Evolutionary conservation across 2,888 invertebrate species (phyloP).

Genomic region (Cheilosia grossa): DNA sequence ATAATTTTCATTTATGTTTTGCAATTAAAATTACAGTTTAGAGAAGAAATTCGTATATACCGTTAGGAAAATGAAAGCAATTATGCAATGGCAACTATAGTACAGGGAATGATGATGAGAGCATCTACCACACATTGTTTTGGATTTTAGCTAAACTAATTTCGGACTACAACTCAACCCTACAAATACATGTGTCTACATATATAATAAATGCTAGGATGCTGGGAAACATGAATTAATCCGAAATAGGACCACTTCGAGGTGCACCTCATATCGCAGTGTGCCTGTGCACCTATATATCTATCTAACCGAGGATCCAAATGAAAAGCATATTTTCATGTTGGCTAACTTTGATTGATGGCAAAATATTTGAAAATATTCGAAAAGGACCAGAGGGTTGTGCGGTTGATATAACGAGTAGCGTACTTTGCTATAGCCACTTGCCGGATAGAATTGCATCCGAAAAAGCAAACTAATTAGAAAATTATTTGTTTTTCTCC

Average conservation of each 20-base stretch:
- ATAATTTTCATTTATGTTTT: constrained; percentile 68
- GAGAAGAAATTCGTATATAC: constrained; percentile 29
- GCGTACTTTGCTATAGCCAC: constrained; percentile 36
- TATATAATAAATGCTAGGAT: constrained; percentile 37
- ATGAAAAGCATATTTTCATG: constrained; percentile 64
- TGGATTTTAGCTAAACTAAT: constrained; percentile 66
- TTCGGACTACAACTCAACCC: constrained; percentile 45
- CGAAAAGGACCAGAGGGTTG: constrained; percentile 53
- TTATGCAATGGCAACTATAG: constrained; percentile 26
- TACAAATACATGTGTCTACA: constrained; percentile 21
- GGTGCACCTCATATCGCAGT: constrained; percentile 66
- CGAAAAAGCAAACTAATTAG: constrained; percentile 74
- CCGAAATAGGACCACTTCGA: constrained; percentile 60
- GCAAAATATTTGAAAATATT: constrained; percentile 70
- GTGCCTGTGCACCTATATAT: constrained; percentile 4
- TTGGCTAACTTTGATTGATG: constrained; percentile 72
- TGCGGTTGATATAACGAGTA: constrained; percentile 35
- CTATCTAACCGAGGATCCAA: constrained; percentile 56
- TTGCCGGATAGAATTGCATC: constrained; percentile 51
- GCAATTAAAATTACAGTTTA: constrained; percentile 52
- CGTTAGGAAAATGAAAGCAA: neutral
- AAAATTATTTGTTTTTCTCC: constrained; percentile 76
- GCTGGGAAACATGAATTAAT: constrained; percentile 53
- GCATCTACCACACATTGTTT: constrained; percentile 50
- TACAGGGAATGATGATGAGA: constrained; percentile 24